Evolutionary conservation across 1,140 invertebrate genomes (phyloP).

Genomic region (Apis dorsata): DNA sequence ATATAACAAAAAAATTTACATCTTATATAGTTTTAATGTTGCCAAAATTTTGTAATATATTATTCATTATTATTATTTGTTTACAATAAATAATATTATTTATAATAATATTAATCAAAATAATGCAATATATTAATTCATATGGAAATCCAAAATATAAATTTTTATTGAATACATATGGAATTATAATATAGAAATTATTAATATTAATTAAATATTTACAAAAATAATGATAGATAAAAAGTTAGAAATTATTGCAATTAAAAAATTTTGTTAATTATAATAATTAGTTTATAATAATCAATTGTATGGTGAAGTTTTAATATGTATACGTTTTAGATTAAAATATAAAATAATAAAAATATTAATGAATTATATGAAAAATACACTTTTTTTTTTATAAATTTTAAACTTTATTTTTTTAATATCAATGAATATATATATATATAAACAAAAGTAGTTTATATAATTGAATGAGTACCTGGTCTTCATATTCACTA

Average conservation of each 20-base stretch:
- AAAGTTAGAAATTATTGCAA: too few species aligned
- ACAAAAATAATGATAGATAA: neutral
- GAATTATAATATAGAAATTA: neutral
- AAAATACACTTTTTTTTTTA: neutral
- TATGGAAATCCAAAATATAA: neutral
- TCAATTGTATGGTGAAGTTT: conserved; percentile 21
- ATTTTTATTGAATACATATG: neutral
- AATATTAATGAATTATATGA: neutral
- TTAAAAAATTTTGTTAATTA: neutral
- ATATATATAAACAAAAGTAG: neutral
- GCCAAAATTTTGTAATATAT: conserved; percentile 11
- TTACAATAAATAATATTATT: neutral
- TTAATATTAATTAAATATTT: neutral
- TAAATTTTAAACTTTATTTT: conserved; percentile 25
- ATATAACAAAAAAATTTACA: conserved; percentile 16
- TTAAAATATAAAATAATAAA: neutral
- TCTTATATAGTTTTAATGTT: neutral
- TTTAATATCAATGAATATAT: neutral
- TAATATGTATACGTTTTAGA: neutral
- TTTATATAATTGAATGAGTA: conserved; percentile 61
- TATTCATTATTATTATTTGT: neutral
- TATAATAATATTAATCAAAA: conserved; percentile 8
- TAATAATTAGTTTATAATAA: neutral
- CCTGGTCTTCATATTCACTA: conserved; percentile 77
- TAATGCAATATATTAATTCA: neutral